These are phyloP conservation scores for Melitaea athalia DNA, from an alignment of 2,888 invertebrate genomes.

Conservation along the genomic window DNA sequence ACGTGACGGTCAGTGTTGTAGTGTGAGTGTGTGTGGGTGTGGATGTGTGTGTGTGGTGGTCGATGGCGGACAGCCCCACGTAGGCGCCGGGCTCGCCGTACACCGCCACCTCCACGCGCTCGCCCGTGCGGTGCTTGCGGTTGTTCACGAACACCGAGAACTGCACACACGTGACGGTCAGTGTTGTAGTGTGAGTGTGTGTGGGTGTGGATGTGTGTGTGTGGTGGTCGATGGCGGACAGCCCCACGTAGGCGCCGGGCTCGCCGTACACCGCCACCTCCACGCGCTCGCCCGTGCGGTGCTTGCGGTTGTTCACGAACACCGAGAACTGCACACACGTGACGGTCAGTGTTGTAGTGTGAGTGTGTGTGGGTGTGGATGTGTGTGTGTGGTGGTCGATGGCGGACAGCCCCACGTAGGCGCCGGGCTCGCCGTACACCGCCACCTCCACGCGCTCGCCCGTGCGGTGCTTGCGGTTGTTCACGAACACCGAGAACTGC, in stretches of 20 bases:
- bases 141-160: constrained; percentile 94
- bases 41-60: no score
- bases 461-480: constrained; percentile 96
- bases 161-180: constrained; percentile 55
- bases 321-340: constrained; percentile 85
- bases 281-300: constrained; percentile 94
- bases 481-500: constrained; percentile 91
- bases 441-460: constrained; percentile 97
- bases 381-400: no score
- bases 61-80: constrained; percentile 95
- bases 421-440: constrained; percentile 96
- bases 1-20: no score
- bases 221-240: constrained; percentile 94
- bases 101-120: constrained; percentile 95
- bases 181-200: no score
- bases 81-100: constrained; percentile 97
- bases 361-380: no score
- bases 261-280: constrained; percentile 97
- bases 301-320: constrained; percentile 95
- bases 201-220: no score
- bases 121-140: constrained; percentile 95
- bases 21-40: no score
- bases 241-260: constrained; percentile 96
- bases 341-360: no score
- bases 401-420: constrained; percentile 95